Percentiles rank a stretch among this genome's conserved stretches.
Conservation (phyloP, 1,140 invertebrate species). For the Zaprionus camerounensis region DNA sequence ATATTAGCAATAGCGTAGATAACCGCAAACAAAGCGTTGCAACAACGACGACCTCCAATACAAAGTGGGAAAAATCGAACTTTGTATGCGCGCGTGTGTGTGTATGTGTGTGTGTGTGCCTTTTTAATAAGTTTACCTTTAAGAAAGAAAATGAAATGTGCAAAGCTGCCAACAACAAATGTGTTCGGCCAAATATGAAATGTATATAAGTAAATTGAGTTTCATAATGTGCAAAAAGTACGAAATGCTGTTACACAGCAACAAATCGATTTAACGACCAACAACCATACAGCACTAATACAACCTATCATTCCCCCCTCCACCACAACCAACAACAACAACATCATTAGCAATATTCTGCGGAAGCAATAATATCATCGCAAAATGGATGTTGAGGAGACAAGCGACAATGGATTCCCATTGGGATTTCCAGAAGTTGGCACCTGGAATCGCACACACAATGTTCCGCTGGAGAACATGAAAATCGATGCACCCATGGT, state of each 20-base stretch:
- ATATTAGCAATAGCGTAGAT: conserved; percentile 27
- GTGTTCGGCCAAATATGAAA: conserved; percentile 41
- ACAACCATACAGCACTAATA: conserved; percentile 5
- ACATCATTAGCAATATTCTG: neutral
- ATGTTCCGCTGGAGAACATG: conserved; percentile 88
- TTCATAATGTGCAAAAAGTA: conserved; percentile 52
- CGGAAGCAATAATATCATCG: conserved; percentile 26
- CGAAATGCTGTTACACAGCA: conserved; percentile 28
- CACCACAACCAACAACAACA: neutral
- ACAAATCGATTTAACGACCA: conserved; percentile 27
- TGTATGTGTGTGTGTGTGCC: conserved; percentile 20
- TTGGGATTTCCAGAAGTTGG: conserved; percentile 85
- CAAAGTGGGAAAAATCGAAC: conserved; percentile 81
- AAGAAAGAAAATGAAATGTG: conserved; percentile 48
- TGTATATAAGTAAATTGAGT: conserved; percentile 51
- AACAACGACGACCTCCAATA: conserved; percentile 69
- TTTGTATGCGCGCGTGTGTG: conserved; percentile 48
- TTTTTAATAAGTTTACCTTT: conserved; percentile 63
- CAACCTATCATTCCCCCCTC: neutral
- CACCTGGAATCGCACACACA: conserved; percentile 85
- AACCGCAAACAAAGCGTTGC: conserved; percentile 54
- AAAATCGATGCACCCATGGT: conserved; percentile 93
- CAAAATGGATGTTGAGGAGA: conserved; percentile 61
- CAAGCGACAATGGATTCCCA: conserved; percentile 74
- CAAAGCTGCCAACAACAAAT: conserved; percentile 33